Evolutionary conservation across 2,113 vertebrate species (phyloP).

Genomic region (Zosterops pallidus): DNA sequence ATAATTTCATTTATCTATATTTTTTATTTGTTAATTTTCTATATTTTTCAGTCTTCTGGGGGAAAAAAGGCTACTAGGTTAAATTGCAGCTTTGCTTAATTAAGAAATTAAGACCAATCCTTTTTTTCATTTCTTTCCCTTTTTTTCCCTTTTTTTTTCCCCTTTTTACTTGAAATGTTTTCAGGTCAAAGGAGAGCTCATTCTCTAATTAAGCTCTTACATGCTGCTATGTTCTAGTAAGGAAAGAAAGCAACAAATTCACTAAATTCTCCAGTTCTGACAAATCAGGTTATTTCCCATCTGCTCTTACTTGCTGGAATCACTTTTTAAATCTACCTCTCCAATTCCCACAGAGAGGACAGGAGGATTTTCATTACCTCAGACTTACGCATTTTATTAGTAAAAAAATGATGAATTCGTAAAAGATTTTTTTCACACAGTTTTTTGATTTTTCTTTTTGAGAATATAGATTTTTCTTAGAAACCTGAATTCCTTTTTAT

Average conservation of each 20-base stretch:
- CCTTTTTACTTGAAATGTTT: slow-evolving; percentile 1
- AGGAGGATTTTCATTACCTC: slow-evolving; percentile 15
- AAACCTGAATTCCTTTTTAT: slow-evolving; percentile 33
- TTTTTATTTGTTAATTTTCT: neutral
- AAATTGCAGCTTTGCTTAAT: slow-evolving; percentile 4
- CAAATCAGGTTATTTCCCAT: slow-evolving; percentile 47
- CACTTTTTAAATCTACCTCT: slow-evolving; percentile 5
- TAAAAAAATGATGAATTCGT: neutral
- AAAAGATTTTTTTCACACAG: neutral
- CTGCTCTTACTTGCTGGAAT: slow-evolving; percentile 24
- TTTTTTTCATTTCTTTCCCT: neutral
- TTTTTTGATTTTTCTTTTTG: neutral
- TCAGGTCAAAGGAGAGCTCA: slow-evolving; percentile 5
- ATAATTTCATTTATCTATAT: neutral
- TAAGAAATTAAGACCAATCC: neutral
- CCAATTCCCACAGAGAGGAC: neutral
- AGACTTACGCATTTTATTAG: neutral
- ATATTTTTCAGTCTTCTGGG: neutral
- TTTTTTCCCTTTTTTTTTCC: too few relatives aligned
- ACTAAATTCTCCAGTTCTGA: slow-evolving; percentile 24
- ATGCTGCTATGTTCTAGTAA: neutral
- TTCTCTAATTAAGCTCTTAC: slow-evolving; percentile 8
- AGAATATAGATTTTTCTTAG: slow-evolving; percentile 32
- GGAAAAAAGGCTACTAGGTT: neutral
- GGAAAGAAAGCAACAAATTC: neutral